Evolutionary conservation across 2,888 invertebrate genomes (phyloP), one percentile per base, ranked within the genome.

Genomic region (Oithona nana): DNA sequence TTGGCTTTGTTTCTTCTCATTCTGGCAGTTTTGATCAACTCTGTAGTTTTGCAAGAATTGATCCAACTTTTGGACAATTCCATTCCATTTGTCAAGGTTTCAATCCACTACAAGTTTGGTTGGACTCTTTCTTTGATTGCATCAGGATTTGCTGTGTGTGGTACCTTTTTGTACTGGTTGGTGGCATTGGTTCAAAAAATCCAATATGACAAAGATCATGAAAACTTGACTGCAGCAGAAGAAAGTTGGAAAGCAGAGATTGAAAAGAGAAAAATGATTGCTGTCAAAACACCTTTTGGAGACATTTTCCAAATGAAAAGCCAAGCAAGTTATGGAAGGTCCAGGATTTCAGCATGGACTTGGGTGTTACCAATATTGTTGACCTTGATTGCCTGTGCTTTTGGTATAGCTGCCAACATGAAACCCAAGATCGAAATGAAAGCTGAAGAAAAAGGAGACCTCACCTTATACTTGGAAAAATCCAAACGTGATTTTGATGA

Each of bases 321-420:
- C 26, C 55, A 56, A 26, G n/a, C 39, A 8, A 62, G 31, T 24
- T 62, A 62, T 28, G 56, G 56, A 48, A 62, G 49, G 56, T 39
- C 31, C 13, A n/a, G 62, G 24, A 39, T 62, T 13, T 22, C 49
- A 20, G 29, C 54, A 1, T 62, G 55, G 56, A 62, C 28, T 20
- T 62, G 62, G 62, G 3, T 62, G 26, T 39, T 62, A 22, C 62
- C 62, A n/a, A 62, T 62, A 11, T 28, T 62, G 13, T 39, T 62
- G 8, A 57, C 49, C 29, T n/a, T 29, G 8, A 56, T 62, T 39
- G 55, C 62, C n/a, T 62, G 55, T 56, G 62, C 31, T 16, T 62
- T 62, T 29, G 56, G 62, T 16, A n/a, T n/a, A 11, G 11, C 57
- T 55, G 62, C 56, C 13, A 61, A 62, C 39, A 24, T 62, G n/a